Conservation (phyloP, 2,888 invertebrate species). For the Drosophila falleni region DNA sequence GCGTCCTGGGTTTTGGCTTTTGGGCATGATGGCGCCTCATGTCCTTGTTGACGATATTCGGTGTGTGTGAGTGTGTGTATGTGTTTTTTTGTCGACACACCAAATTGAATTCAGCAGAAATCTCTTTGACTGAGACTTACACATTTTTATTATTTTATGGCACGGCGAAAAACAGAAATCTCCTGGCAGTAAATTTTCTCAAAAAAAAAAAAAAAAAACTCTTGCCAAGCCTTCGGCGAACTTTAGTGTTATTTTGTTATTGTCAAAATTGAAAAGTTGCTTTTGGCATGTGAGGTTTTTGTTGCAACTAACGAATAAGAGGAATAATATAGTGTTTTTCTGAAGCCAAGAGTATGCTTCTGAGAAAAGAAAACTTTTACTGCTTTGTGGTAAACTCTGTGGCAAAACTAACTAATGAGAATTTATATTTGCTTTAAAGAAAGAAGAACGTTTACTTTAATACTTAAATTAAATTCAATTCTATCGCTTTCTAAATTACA, state of each 20-base stretch:
- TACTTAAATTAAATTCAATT: not conserved
- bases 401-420: not conserved
- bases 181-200: slow-evolving; percentile 16
- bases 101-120: slow-evolving; percentile 73
- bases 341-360: slow-evolving; percentile 1
- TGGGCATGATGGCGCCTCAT: slow-evolving; percentile 45
- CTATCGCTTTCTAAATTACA: not conserved
- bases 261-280: slow-evolving; percentile 61
- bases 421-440: no score
- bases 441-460: not conserved
- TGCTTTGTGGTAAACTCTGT: not conserved
- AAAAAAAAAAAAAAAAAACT: not conserved
- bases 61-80: slow-evolving; percentile 13
- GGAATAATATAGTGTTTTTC: not conserved
- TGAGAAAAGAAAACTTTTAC: not conserved
- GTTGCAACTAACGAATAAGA: slow-evolving; percentile 11
- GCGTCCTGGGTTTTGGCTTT: slow-evolving; percentile 21
- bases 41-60: slow-evolving; percentile 66
- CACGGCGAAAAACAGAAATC: slow-evolving; percentile 48
- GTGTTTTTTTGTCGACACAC: slow-evolving; percentile 30
- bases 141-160: slow-evolving; percentile 76
- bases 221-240: slow-evolving; percentile 32
- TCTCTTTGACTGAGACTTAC: slow-evolving; percentile 61
- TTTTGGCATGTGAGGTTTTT: slow-evolving; percentile 21
- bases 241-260: slow-evolving; percentile 32